Evolutionary conservation across 2,797 vertebrate species (phyloP).

Genomic region (Orestias chungarensis): DNA sequence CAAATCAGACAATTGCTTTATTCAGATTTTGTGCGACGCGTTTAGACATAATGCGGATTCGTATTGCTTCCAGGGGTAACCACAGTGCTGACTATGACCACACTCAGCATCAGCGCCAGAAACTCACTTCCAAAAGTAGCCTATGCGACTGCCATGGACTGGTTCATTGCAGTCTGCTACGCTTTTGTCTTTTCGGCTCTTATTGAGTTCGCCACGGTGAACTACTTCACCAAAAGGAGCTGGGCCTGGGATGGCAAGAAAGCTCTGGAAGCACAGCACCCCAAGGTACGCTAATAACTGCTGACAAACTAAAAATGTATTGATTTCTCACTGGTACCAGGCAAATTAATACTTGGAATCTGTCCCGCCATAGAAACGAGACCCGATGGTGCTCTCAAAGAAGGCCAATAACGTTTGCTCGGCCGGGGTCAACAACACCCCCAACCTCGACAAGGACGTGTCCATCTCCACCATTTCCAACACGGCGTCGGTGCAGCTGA

Average conservation of each 20-base stretch:
- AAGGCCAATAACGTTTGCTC: constrained; percentile 86
- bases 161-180: constrained; percentile 98
- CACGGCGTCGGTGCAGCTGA: constrained; percentile 76
- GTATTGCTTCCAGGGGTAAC: constrained; percentile 86
- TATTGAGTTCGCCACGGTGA: constrained; percentile 97
- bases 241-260: constrained; percentile 99
- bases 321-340: constrained; percentile 4
- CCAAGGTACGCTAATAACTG: constrained; percentile 66
- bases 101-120: constrained; percentile 95
- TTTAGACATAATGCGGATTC: constrained; percentile 20
- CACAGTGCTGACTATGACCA: constrained; percentile 98
- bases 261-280: constrained; percentile 86
- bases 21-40: background rate
- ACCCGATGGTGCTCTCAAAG: constrained; percentile 84
- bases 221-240: constrained; percentile 98
- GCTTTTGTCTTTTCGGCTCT: constrained; percentile 97
- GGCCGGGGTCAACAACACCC: constrained; percentile 83
- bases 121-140: constrained; percentile 98
- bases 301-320: constrained; percentile 20
- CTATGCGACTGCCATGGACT: constrained; percentile 97
- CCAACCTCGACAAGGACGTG: constrained; percentile 88
- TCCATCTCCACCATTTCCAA: constrained; percentile 84
- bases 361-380: constrained; percentile 82
- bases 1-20: constrained; percentile 7
- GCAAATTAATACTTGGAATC: constrained; percentile 8